Evolutionary conservation across 2,797 vertebrate species (phyloP).

Genomic region (Borostomias antarcticus): DNA sequence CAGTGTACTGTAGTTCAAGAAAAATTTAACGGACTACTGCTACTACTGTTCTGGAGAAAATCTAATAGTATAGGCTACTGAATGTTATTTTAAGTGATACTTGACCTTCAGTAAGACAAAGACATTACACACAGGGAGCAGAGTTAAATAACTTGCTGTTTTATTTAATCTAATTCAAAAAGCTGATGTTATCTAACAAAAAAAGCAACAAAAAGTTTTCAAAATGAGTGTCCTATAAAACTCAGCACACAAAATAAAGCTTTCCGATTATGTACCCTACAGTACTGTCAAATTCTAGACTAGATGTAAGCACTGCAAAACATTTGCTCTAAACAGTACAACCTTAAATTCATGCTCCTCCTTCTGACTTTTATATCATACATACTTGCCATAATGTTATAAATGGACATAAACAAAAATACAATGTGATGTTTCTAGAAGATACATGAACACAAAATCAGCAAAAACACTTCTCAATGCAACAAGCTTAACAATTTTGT

Average conservation of each 20-base stretch:
- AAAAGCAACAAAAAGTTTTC: constrained; percentile 61
- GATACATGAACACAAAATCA: constrained; percentile 35
- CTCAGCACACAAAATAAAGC: constrained; percentile 81
- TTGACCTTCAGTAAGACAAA: not conserved
- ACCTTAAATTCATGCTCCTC: constrained; percentile 32
- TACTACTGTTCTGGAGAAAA: not conserved
- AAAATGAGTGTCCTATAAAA: constrained; percentile 75
- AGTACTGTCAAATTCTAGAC: constrained; percentile 59
- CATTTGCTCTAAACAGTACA: constrained; percentile 44
- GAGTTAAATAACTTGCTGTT: constrained; percentile 58
- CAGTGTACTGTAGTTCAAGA: not conserved
- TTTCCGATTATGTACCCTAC: constrained; percentile 65
- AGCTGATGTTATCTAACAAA: constrained; percentile 63
- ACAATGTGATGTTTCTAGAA: constrained; percentile 52
- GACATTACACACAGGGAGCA: constrained; percentile 19
- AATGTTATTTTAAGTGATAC: not conserved
- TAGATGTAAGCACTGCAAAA: constrained; percentile 43
- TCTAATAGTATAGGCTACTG: not conserved
- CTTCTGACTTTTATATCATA: constrained; percentile 40
- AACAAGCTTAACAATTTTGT: constrained; percentile 33
- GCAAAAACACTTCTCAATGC: constrained; percentile 25
- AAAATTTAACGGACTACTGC: not conserved
- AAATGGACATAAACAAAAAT: constrained; percentile 42
- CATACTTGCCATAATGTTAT: constrained; percentile 39
- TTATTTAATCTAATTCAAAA: constrained; percentile 72